Conservation (phyloP, 2,888 invertebrate genomes). For the Epirrita christyi region DNA sequence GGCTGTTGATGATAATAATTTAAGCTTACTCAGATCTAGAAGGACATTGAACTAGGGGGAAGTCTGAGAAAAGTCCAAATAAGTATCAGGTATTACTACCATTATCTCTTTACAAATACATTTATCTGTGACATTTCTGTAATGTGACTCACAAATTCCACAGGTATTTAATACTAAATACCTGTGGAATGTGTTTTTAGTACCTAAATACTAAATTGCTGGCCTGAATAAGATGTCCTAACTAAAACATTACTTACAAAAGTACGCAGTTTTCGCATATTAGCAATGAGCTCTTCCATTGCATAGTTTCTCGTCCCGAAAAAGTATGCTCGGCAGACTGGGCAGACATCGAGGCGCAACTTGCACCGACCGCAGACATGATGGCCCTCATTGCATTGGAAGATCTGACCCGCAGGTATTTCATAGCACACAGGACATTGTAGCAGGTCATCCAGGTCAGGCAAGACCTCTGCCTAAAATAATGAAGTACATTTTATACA, state of each 20-base stretch:
- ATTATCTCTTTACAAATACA: no score
- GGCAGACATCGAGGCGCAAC: conserved; percentile 74
- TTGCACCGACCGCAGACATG: conserved; percentile 83
- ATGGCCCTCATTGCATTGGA: conserved; percentile 84
- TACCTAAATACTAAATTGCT: background rate
- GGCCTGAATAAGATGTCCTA: background rate
- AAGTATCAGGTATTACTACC: no score
- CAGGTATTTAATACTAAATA: no score
- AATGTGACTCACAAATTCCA: no score
- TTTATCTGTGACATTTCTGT: no score
- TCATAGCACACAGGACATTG: conserved; percentile 86
- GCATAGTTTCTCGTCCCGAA: conserved; percentile 82
- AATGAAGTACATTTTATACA: no score
- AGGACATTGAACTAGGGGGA: no score
- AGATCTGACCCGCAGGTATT: conserved; percentile 74
- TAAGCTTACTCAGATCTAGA: no score
- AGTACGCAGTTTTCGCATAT: conserved; percentile 73
- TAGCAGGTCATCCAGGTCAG: conserved; percentile 81
- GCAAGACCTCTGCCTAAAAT: conserved; percentile 67
- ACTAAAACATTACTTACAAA: conserved; percentile 66
- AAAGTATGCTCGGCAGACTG: conserved; percentile 79
- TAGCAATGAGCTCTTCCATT: conserved; percentile 81
- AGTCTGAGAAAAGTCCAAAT: no score
- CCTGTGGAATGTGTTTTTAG: no score
- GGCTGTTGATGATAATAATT: no score